Evolutionary conservation across 2,888 invertebrate species (phyloP).

Genomic region (Oscheius sp.): DNA sequence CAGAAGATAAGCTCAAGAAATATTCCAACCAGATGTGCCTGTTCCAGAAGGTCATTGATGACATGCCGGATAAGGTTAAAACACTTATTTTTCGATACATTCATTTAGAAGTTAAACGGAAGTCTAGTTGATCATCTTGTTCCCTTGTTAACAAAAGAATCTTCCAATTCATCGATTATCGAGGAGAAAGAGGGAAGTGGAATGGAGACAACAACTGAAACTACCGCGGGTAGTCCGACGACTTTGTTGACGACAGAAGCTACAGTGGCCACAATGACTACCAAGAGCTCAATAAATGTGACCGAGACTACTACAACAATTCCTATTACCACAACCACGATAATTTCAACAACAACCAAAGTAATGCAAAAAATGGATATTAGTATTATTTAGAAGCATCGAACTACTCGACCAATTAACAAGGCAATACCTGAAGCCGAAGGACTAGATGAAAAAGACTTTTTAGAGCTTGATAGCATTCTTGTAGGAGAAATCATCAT

Average conservation of each 20-base stretch:
- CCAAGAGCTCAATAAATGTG: background rate
- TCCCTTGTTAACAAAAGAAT: too few relatives aligned
- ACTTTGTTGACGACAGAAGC: background rate
- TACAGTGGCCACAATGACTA: background rate
- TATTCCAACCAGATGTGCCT: slow-evolving; percentile 7
- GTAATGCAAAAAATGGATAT: background rate
- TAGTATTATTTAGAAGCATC: background rate
- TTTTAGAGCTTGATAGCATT: slow-evolving; percentile 32
- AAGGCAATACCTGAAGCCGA: slow-evolving; percentile 54
- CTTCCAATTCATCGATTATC: too few relatives aligned
- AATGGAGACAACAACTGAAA: background rate
- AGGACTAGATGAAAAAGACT: slow-evolving; percentile 48
- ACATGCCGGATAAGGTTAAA: background rate
- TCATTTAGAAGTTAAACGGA: slow-evolving; percentile 3
- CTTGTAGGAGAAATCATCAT: slow-evolving; percentile 15
- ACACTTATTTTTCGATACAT: background rate
- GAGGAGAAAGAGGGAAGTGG: slow-evolving; percentile 21
- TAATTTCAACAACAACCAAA: background rate
- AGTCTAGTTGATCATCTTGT: too few relatives aligned
- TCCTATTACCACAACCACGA: background rate
- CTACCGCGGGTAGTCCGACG: background rate
- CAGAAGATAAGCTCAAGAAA: slow-evolving; percentile 5
- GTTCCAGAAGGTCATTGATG: slow-evolving; percentile 1
- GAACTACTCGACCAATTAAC: slow-evolving; percentile 25
- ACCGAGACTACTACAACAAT: background rate